Base-by-base conservation (phyloP, 2,888 invertebrate species). In the Parochlus steinenii region DNA sequence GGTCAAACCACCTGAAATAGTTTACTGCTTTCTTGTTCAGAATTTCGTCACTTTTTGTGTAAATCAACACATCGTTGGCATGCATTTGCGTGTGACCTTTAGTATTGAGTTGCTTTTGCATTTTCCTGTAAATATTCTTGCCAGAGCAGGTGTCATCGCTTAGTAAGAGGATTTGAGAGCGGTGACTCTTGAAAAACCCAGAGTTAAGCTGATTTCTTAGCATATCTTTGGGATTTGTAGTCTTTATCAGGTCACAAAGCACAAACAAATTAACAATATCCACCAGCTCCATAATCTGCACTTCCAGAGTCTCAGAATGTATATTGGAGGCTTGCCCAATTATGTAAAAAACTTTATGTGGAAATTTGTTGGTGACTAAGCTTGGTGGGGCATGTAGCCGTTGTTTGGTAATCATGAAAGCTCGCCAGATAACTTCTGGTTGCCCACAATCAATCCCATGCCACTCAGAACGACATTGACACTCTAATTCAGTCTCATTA, bases 1-100 rank as follows among this genome's bases (percentile, higher is more conserved):
- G 67, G 42, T 74, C 65, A 51, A 76, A 75, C 37, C 69, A 62
- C 53, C 74, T 75, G 23, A 77, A 58, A 55, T 71, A 76, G 47
- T 68, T 62, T 16, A 77, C 48, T n/a, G 74, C 68, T 39, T 66
- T 57, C 17, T 62, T 58, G 39, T 70, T 69, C 11, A 72, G 65
- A 39, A 77, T 63, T 44, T 72, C 70, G 46, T 69, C 67, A 12
- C 63, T 55, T 42, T 69, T 63, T 31, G 64, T 66, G 25, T 64
- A 62, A 37, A 76, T 56, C 39, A 71, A 59, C 37, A 72, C 55
- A 54, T 74, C 72, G 39, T 69, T 66, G 27, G 62, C 37, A 35
- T 50, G 48, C 19, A 49, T 32, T 8, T 38, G 48, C 51, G 24
- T 55, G 53, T 63, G 64, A n/a, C n/a, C n/a, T n/a, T n/a, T n/a